Evolutionary conservation across 2,797 vertebrate species (phyloP), one percentile per base, ranked within the genome.

Genomic region (Catostomus latipinnis): DNA sequence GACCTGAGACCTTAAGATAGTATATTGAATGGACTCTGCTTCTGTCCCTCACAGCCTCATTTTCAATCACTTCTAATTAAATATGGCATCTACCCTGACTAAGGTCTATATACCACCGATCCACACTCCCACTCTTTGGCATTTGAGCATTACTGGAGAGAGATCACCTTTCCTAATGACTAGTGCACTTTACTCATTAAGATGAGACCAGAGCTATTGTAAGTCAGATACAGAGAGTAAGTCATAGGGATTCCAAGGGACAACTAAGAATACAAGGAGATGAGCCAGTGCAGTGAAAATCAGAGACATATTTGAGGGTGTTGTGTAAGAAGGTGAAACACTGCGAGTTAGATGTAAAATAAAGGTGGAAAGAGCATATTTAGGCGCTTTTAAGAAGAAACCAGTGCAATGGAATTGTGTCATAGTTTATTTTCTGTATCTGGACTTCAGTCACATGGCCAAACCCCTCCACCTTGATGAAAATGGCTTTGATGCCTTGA

Each of bases 401-500:
- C 12, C 16, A n/a, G 8, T 5, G 13, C 66, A 8, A 4, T 49
- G 11, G 43, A 18, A 66, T 58, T 76, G 34, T 14, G 3, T 75
- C 62, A 53, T 57, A 14, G n/a, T 66, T 34, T 66, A 43, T 6
- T 85, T 87, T 84, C 80, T 18, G 79, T 82, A 82, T 74, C 75
- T 75, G 86, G 70, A 88, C 88, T 86, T 86, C 86, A 88, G 90
- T 89, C 91, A 73, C 85, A 89, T 87, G 89, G 86, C 88, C 86
- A 82, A 16, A 84, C 87, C 71, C 78, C 18, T 84, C 86, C 85
- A 84, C 85, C 77, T 76, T 83, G 46, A 72, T 86, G 81, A 84
- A 84, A 90, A 85, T 87, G 80, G 88, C 90, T 90, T 84, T 92
- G 87, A 90, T 92, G 89, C 85, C 87, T 89, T 87, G 85, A 93